A percentile compares a stretch with the other conserved stretches of the same genome.
Conservation (phyloP, 2,113 vertebrate species). For the Grantiella picta region DNA sequence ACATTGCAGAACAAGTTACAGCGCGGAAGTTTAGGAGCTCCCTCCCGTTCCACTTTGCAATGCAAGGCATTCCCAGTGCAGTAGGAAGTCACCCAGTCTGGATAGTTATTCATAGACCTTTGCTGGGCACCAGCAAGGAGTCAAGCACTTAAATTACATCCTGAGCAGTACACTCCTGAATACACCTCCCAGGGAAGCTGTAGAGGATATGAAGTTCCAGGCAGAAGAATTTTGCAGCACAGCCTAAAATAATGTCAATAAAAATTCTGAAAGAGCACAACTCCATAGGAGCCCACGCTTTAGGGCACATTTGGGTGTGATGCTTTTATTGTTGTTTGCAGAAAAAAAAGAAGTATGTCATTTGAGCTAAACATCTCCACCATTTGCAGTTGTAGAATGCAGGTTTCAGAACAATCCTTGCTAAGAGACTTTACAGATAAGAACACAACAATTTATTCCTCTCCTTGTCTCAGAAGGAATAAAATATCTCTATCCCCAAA, state of each 20-base stretch:
- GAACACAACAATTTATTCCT: not conserved
- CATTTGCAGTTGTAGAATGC: not conserved
- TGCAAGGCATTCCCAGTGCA: not conserved
- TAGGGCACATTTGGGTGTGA: not conserved
- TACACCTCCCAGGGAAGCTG: not conserved
- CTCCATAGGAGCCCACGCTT: not conserved
- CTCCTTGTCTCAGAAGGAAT: not conserved
- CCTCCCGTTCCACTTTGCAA: not conserved
- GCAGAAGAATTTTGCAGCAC: not conserved
- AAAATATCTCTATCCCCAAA: not conserved
- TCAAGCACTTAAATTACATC: not conserved
- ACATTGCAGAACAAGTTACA: too few relatives aligned
- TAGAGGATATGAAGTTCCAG: not conserved
- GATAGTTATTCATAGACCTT: accelerated
- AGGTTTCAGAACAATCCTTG: not conserved
- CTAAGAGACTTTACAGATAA: not conserved
- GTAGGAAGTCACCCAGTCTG: not conserved
- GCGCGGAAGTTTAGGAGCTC: not conserved
- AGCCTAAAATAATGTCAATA: not conserved
- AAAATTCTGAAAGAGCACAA: not conserved
- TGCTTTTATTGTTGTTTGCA: not conserved
- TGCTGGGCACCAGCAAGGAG: not conserved
- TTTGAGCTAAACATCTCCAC: not conserved
- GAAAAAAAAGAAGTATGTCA: accelerated
- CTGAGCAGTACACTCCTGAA: not conserved